These are phyloP conservation scores for Brienomyrus longianalis DNA, from an alignment of 2,113 vertebrate genomes.

Conservation along the genomic window DNA sequence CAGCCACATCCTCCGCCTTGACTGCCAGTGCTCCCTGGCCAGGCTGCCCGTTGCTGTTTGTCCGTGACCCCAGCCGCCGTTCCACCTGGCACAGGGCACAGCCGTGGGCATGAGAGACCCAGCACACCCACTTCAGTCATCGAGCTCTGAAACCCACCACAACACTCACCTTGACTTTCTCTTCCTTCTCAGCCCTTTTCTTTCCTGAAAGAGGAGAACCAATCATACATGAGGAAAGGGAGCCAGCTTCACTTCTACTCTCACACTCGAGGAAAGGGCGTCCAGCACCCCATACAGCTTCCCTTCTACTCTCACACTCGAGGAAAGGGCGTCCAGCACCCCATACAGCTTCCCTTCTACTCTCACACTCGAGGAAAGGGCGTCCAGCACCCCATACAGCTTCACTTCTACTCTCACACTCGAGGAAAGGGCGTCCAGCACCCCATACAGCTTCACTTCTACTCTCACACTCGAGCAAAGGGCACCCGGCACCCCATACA, in stretches of 20 bases:
- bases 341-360: background rate
- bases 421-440: too few species aligned
- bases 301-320: background rate
- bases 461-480: background rate
- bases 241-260: background rate
- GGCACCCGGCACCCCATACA: too few species aligned
- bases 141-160: background rate
- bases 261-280: background rate
- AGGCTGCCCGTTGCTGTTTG: conserved; percentile 28
- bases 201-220: conserved; percentile 45
- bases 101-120: background rate
- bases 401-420: too few species aligned
- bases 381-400: too few species aligned
- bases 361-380: background rate
- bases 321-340: background rate
- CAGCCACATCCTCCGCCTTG: conserved; percentile 48
- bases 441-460: too few species aligned
- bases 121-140: background rate
- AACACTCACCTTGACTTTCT: conserved; percentile 36
- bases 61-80: conserved; percentile 22
- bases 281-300: background rate
- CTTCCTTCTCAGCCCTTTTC: conserved; percentile 60
- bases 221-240: background rate
- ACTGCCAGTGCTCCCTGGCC: background rate
- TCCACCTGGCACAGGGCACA: conserved; percentile 20